A percentile compares a stretch with the other conserved stretches of the same genome.
Evolutionary conservation across 2,113 vertebrate species (phyloP).

Genomic region (Pavo muticus): DNA sequence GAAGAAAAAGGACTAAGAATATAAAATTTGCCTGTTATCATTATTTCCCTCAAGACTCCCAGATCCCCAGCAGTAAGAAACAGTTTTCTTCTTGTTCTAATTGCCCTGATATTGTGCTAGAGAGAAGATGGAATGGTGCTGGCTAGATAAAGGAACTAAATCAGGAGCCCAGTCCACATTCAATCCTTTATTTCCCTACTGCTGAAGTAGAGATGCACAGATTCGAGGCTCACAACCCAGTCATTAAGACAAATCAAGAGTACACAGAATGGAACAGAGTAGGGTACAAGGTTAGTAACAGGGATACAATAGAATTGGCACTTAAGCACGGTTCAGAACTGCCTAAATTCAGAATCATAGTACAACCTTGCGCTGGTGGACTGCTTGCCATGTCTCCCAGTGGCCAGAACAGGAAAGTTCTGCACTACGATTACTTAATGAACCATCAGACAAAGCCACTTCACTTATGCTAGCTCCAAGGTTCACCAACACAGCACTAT

Average conservation of each 20-base stretch:
- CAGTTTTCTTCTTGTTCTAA: background rate
- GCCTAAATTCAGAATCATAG: background rate
- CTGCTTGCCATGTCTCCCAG: background rate
- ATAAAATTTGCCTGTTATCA: background rate
- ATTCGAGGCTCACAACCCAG: background rate
- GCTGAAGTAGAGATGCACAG: background rate
- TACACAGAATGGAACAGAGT: background rate
- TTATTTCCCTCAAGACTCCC: background rate
- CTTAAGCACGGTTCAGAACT: background rate
- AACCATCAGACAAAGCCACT: background rate
- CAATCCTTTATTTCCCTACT: background rate
- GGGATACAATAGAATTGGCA: background rate
- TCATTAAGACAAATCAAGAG: background rate
- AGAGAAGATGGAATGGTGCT: background rate
- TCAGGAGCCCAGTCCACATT: background rate
- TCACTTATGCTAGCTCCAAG: background rate
- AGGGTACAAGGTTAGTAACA: background rate
- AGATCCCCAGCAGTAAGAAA: background rate
- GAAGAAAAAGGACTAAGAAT: background rate
- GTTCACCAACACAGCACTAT: background rate
- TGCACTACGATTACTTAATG: background rate
- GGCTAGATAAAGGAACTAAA: background rate
- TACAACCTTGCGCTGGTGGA: background rate
- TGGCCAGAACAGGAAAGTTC: background rate
- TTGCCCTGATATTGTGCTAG: background rate